Evolutionary conservation across 2,113 vertebrate species (phyloP).

Genomic region (Andinoacara biseriatus): DNA sequence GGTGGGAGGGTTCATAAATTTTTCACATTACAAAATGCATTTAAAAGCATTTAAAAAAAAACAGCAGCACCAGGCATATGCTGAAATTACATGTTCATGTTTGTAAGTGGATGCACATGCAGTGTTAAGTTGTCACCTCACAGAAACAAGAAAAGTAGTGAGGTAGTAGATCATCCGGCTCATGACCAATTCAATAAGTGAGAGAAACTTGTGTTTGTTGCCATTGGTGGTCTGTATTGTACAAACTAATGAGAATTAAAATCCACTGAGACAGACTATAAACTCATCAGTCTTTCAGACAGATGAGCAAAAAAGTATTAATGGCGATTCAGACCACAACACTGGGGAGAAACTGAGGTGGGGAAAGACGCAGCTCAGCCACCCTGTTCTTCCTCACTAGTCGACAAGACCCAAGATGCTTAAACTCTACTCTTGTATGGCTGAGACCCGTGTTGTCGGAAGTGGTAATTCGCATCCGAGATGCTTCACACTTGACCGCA

Average conservation of each 20-base stretch:
- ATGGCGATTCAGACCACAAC: neutral
- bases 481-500: neutral
- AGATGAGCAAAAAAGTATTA: neutral
- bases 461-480: neutral
- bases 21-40: neutral
- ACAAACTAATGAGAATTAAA: neutral
- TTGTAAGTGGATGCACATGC: neutral
- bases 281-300: neutral
- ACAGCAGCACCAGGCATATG: neutral
- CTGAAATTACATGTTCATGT: neutral
- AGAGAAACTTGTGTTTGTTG: neutral
- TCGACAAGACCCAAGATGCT: neutral
- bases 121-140: neutral
- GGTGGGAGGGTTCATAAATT: accelerated
- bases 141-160: neutral
- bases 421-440: neutral
- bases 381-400: neutral
- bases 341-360: neutral
- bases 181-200: neutral
- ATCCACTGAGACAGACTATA: too few species aligned
- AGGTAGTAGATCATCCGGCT: neutral
- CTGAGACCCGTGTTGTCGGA: neutral
- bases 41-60: neutral
- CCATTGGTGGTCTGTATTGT: neutral
- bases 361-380: neutral